Percentiles rank a stretch among this genome's conserved stretches.
Conservation (phyloP, 2,888 invertebrate genomes). For the Andrena praecox region DNA sequence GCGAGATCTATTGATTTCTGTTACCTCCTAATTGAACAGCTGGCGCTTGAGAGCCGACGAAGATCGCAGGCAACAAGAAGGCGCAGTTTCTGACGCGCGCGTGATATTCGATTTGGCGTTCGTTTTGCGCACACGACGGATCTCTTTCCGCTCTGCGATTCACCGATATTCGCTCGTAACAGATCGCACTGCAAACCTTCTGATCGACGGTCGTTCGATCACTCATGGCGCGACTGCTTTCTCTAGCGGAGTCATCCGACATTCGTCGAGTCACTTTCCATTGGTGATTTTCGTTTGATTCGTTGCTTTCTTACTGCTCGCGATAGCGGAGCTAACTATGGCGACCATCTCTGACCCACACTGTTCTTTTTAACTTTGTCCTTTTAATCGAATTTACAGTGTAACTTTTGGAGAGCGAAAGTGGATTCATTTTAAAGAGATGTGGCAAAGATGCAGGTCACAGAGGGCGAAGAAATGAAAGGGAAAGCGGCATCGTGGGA, state of each 20-base stretch:
- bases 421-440: neutral
- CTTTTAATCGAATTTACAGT: neutral
- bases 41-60: conserved; percentile 19
- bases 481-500: neutral
- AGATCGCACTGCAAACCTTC: neutral
- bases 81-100: neutral
- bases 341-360: conserved; percentile 1
- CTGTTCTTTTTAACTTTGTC: neutral
- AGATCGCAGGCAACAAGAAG: conserved; percentile 24
- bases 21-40: conserved; percentile 31
- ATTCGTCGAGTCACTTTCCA: neutral
- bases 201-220: conserved; percentile 7
- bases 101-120: neutral
- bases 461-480: conserved; percentile 14
- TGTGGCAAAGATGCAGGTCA: neutral
- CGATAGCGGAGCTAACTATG: neutral
- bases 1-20: conserved; percentile 22
- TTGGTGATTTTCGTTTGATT: neutral
- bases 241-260: neutral
- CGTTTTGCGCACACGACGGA: neutral
- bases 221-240: neutral
- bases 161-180: neutral
- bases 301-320: neutral
- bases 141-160: neutral
- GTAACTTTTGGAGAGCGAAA: neutral